Evolutionary conservation across 2,888 invertebrate genomes (phyloP), one percentile per base, ranked within the genome.

Genomic region (Athripsodes cinereus): DNA sequence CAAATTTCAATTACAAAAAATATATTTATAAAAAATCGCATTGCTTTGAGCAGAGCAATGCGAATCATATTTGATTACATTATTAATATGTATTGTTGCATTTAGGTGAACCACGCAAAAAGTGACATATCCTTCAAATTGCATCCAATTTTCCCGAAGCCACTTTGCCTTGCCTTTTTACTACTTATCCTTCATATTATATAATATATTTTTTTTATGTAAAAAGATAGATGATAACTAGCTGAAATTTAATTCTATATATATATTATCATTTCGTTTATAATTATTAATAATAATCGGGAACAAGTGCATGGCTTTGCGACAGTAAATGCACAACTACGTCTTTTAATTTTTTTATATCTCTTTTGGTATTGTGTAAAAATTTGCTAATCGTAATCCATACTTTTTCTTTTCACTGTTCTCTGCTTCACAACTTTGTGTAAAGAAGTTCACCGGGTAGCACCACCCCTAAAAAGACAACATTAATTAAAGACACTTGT

Each of bases 241-340:
- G 40, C 13, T 40, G 16, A 40, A 40, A 40, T n/a, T 8, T n/a
- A 40, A 13, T 13, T n/a, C 13, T 40, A 40, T 40, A 8, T 40
- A 5, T 40, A n/a, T 40, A 8, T 40, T 13, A 16, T 40, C 13
- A 40, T 40, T 40, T 8, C 16, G 40, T 40, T 16, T 40, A 16
- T 40, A 8, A 8, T 40, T 40, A 40, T 40, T 40, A 16, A 47
- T n/a, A n/a, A 20, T 54, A 54, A 59, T 49, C 57, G 53, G 53
- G 60, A 53, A 2, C n/a, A 54, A 57, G 61, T 61, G 62, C 62
- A 63, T 63, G 62, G 62, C 62, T 63, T 63, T 60, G 46, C 53
- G 57, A 59, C 59, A 57, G 57, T 62, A 62, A 47, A 62, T 57
- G 57, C 59, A 59, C 56, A 53, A 49, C 26, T 26, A 53, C 52